These are phyloP conservation scores for Neodiprion pinetum DNA, from an alignment of 1,140 invertebrate genomes.

Conservation along the genomic window DNA sequence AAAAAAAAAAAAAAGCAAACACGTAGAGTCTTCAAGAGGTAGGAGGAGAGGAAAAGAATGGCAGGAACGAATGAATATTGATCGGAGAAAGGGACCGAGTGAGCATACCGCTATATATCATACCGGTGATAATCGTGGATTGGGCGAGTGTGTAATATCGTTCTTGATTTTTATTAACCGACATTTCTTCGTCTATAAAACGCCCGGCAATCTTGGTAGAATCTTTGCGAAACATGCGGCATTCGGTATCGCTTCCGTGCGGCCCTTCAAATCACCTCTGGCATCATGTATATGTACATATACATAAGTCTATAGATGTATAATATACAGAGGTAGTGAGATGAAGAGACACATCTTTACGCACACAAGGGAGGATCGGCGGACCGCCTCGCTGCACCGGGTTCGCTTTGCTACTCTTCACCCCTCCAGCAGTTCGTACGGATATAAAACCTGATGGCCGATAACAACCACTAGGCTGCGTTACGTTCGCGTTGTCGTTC, in stretches of 20 bases:
- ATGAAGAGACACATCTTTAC: not conserved
- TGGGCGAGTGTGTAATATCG: constrained; percentile 18
- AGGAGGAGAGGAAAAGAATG: constrained; percentile 14
- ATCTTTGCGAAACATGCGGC: constrained; percentile 63
- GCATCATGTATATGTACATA: not conserved
- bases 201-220: constrained; percentile 63
- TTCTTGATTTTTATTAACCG: constrained; percentile 65
- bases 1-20: constrained; percentile 27
- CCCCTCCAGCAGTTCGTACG: constrained; percentile 36
- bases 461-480: constrained; percentile 61
- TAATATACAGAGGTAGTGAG: not conserved
- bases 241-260: constrained; percentile 52
- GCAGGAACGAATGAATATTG: constrained; percentile 20
- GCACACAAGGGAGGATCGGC: not conserved
- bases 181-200: constrained; percentile 63
- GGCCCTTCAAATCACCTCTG: constrained; percentile 15
- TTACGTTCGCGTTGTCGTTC: constrained; percentile 19
- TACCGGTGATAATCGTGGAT: constrained; percentile 27
- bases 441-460: constrained; percentile 65
- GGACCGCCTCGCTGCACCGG: not conserved
- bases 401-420: constrained; percentile 20
- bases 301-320: not conserved
- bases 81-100: constrained; percentile 24
- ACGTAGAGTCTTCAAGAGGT: constrained; percentile 11
- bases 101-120: constrained; percentile 20